Conservation (phyloP, 2,113 vertebrate species). For the Nycticorax nycticorax region DNA sequence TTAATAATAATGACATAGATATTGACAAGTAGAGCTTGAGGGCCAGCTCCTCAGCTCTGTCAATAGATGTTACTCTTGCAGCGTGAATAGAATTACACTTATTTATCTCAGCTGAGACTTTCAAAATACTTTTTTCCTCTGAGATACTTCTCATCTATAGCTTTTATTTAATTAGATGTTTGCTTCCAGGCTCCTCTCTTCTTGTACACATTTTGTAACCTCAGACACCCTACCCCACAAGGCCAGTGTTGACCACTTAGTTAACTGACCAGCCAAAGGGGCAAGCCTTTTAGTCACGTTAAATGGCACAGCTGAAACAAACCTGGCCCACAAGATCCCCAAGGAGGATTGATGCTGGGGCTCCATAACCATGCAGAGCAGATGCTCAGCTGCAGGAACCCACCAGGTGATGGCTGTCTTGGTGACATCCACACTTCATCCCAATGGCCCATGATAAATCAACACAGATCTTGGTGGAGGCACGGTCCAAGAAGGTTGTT, state of each 20-base stretch:
- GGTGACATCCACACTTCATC: neutral
- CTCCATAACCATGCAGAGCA: neutral
- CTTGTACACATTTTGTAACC: neutral
- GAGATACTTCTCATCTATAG: neutral
- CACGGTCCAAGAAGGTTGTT: neutral
- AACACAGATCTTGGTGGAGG: neutral
- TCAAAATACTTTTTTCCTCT: neutral
- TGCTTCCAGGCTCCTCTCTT: neutral
- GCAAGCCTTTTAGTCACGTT: neutral
- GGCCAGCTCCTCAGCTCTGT: neutral
- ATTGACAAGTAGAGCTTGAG: neutral
- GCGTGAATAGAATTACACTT: no score
- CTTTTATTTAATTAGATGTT: neutral
- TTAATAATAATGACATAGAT: neutral
- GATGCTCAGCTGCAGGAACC: neutral
- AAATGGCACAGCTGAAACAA: neutral
- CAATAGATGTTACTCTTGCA: neutral
- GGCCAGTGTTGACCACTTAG: rapidly evolving
- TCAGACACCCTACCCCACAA: rapidly evolving
- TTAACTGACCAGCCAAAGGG: neutral
- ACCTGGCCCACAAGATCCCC: neutral
- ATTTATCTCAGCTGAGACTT: neutral
- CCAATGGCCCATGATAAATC: neutral
- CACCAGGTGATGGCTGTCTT: rapidly evolving
- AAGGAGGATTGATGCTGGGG: neutral